These are phyloP conservation scores for Melieria crassipennis DNA, from an alignment of 2,888 invertebrate genomes.

Conservation along the genomic window DNA sequence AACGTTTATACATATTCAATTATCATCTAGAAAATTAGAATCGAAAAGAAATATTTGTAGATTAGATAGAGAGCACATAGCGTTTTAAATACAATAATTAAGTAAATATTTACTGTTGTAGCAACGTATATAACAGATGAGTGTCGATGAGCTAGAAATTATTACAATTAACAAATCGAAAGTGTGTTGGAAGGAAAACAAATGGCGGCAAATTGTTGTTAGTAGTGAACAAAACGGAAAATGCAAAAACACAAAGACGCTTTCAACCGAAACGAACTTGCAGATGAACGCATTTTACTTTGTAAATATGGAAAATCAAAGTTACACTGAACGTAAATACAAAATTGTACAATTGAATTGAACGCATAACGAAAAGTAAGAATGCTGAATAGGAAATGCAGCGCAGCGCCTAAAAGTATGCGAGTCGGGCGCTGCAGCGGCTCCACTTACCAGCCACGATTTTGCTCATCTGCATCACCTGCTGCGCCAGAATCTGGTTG, in stretches of 20 bases:
- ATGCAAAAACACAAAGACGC: slow-evolving; percentile 1
- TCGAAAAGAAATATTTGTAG: slow-evolving; percentile 56
- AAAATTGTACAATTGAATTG: neutral
- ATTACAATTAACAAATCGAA: slow-evolving; percentile 25
- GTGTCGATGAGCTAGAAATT: neutral
- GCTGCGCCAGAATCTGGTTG: slow-evolving; percentile 91
- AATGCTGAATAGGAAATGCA: neutral
- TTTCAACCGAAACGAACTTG: neutral
- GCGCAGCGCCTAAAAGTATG: neutral
- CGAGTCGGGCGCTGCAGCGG: neutral
- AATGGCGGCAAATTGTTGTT: neutral
- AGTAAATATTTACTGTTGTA: neutral
- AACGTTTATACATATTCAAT: slow-evolving; percentile 35
- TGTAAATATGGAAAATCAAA: slow-evolving; percentile 25
- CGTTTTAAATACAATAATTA: slow-evolving; percentile 39
- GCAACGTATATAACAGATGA: neutral
- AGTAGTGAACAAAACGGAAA: slow-evolving; percentile 22
- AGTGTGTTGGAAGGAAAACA: slow-evolving; percentile 13
- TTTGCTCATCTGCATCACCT: slow-evolving; percentile 95
- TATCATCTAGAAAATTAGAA: slow-evolving; percentile 65
- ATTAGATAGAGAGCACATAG: slow-evolving; percentile 58
- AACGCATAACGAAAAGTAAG: neutral
- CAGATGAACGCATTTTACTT: slow-evolving; percentile 15
- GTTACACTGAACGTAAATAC: slow-evolving; percentile 3
- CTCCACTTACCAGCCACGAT: slow-evolving; percentile 86